Evolutionary conservation across 2,888 invertebrate species (phyloP), one percentile per base, ranked within the genome.

Genomic region (Rhimphoctona megacephalus): DNA sequence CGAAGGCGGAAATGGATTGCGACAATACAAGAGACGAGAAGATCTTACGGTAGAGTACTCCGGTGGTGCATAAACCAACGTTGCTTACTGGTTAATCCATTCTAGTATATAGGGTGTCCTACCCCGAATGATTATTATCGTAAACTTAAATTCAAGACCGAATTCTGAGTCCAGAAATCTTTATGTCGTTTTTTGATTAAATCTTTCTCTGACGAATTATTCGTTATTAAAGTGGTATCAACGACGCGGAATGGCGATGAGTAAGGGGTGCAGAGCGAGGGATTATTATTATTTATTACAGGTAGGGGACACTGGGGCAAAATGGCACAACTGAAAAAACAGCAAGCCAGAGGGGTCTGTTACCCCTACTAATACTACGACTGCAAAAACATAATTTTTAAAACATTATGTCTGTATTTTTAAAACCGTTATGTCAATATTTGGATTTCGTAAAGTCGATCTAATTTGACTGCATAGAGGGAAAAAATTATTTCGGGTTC

Each of bases 1-100:
- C 69, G 57, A n/a, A 66, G 66, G 70, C 79, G 79, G 79, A 79
- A 79, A 79, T 69, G 79, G 69, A 57, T 69, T 79, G 70, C 70
- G 43, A 69, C 79, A 76, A 46, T 76, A 73, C 39, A 39, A 36
- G 46, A 66, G 66, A 66, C 69, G 57, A 70, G 70, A 70, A 46
- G 69, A 79, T 79, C 70, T 79, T 33, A 33, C 25, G 33, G 43
- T 57, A 61, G 52, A 30, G 39, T 57, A 30, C 69, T 79, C 43
- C 39, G 69, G 14, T 11, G 64, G 52, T 78, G 61, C 57, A 25
- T 61, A 43, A 33, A 54, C 52, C 39, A 66, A 39, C 19, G n/a
- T 36, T 36, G 19, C 39, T 66, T 36, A 4, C 36, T n/a, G 36
- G 39, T 57, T 74, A n/a, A 61, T 74, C 22, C 11, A 9, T 61